Percentiles rank a stretch among this genome's conserved stretches.
These are phyloP conservation scores for Macrosoma leucophasiata DNA, from an alignment of 2,888 invertebrate genomes.

Conservation along the genomic window DNA sequence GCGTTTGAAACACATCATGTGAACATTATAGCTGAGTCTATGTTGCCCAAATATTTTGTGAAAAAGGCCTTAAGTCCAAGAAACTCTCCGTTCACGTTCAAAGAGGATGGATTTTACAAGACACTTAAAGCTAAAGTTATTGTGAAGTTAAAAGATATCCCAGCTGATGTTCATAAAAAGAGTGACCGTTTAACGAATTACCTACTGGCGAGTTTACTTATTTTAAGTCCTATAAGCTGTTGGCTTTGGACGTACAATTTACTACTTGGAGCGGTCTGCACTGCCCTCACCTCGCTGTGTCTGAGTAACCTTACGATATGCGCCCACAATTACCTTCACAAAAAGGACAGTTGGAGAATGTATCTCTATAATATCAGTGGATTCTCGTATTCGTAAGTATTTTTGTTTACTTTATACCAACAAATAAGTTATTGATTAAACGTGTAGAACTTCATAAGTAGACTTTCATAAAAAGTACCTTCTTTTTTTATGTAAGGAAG, in stretches of 20 bases:
- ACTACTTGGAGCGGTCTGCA: slow-evolving; percentile 39
- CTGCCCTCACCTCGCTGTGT: slow-evolving; percentile 37
- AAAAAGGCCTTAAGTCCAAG: slow-evolving; percentile 77
- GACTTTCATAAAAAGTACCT: too few species aligned
- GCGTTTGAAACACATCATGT: slow-evolving; percentile 78
- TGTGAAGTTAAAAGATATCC: slow-evolving; percentile 72
- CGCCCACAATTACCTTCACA: slow-evolving; percentile 89
- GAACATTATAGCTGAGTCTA: slow-evolving; percentile 67
- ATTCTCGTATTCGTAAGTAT: slow-evolving; percentile 77
- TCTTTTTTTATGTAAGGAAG: background rate
- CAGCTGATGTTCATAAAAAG: slow-evolving; percentile 41
- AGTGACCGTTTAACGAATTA: slow-evolving; percentile 50
- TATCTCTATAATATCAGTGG: slow-evolving; percentile 83
- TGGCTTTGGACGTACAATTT: slow-evolving; percentile 45
- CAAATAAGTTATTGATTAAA: background rate
- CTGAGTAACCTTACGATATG: slow-evolving; percentile 66
- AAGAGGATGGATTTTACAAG: slow-evolving; percentile 84
- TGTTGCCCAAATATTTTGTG: slow-evolving; percentile 81
- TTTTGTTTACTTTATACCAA: background rate
- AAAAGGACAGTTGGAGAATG: slow-evolving; percentile 87
- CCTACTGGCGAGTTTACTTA: slow-evolving; percentile 38
- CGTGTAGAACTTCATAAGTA: too few species aligned
- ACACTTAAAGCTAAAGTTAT: slow-evolving; percentile 79
- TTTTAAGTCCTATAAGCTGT: slow-evolving; percentile 41
- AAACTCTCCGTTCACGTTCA: slow-evolving; percentile 83